These are phyloP conservation scores for Lathronympha strigana DNA, from an alignment of 2,888 invertebrate genomes.

Conservation along the genomic window DNA sequence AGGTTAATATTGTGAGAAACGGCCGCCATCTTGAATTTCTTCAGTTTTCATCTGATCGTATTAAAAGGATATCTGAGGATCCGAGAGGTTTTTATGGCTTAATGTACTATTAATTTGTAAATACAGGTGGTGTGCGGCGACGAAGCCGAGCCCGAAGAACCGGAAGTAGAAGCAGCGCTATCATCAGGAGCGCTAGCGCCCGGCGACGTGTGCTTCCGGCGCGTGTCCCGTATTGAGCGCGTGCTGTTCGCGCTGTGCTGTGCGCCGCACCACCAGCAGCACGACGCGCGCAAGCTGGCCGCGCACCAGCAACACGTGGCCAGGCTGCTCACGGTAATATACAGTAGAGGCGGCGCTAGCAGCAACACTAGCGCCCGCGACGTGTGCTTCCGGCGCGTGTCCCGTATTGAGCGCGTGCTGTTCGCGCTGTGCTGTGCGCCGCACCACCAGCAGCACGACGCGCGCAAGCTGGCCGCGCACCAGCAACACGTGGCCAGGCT, in stretches of 20 bases:
- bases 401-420: too few relatives aligned
- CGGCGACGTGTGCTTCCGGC: constrained; percentile 70
- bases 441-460: too few relatives aligned
- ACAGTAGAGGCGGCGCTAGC: too few relatives aligned
- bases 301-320: constrained; percentile 44
- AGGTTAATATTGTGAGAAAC: too few relatives aligned
- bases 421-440: too few relatives aligned
- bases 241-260: constrained; percentile 57
- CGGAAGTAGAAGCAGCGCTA: constrained; percentile 58
- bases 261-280: constrained; percentile 48
- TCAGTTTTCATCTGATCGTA: too few relatives aligned
- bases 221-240: constrained; percentile 60
- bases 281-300: constrained; percentile 47
- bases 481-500: too few relatives aligned
- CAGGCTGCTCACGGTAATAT: constrained; percentile 38
- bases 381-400: too few relatives aligned
- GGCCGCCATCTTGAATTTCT: too few relatives aligned
- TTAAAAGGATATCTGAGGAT: neutral
- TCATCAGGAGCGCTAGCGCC: constrained; percentile 64
- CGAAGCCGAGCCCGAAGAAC: constrained; percentile 50
- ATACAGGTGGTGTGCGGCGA: constrained; percentile 58
- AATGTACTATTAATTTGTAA: neutral
- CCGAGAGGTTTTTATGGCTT: neutral
- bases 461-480: too few relatives aligned
- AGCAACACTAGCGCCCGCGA: too few relatives aligned